Conservation (phyloP, 2,113 vertebrate genomes). For the Acanthochromis polyacanthus region DNA sequence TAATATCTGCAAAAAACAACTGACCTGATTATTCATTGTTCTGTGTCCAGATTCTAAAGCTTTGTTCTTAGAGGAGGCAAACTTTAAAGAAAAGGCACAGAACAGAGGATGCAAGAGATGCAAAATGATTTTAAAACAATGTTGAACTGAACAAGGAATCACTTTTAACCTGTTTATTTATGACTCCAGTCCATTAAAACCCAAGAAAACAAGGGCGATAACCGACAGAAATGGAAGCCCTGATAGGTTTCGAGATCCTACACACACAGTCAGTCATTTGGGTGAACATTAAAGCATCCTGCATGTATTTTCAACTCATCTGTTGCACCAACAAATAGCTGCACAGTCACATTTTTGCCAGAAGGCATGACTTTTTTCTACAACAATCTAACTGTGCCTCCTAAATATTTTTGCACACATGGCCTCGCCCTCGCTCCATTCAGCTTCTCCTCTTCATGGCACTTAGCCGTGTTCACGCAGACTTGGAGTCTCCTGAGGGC, state of each 20-base stretch:
- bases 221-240: too few species aligned
- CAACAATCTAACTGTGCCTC: neutral
- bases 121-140: too few species aligned
- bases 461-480: constrained; percentile 32
- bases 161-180: too few species aligned
- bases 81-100: neutral
- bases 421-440: neutral
- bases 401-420: constrained; percentile 31
- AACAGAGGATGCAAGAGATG: neutral
- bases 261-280: neutral
- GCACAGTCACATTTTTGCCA: neutral
- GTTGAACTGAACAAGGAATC: too few species aligned
- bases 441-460: neutral
- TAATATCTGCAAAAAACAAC: neutral
- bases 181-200: too few species aligned
- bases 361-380: neutral
- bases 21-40: neutral
- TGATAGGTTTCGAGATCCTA: neutral
- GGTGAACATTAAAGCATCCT: too few species aligned
- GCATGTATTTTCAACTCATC: too few species aligned
- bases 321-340: neutral
- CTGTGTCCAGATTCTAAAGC: neutral
- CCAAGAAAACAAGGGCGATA: too few species aligned
- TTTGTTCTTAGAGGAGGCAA: neutral
- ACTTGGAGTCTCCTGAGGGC: constrained; percentile 12